phyloP scores from a whole-genome alignment of 2,888 invertebrate species.

The Parascotia fuliginaria region DNA sequence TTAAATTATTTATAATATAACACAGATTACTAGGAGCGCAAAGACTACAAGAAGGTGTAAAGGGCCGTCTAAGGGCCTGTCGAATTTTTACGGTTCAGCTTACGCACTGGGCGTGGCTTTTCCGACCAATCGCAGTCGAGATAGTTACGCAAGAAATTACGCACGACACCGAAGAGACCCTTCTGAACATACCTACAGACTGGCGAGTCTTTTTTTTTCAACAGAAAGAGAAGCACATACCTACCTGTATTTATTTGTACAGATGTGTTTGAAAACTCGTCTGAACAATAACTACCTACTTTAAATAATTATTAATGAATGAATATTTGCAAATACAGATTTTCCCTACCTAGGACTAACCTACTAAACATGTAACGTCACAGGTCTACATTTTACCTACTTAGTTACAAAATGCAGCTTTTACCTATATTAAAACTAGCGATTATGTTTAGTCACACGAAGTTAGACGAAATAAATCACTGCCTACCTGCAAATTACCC shows the following conservation, averaged over 20 bases:
- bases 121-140: slow-evolving; percentile 69
- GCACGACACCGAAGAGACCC: slow-evolving; percentile 59
- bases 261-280: slow-evolving; percentile 2
- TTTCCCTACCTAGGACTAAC: too few relatives aligned
- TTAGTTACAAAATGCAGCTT: too few relatives aligned
- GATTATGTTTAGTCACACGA: too few relatives aligned
- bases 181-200: slow-evolving; percentile 46
- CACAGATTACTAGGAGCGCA: slow-evolving; percentile 79
- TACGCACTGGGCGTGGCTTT: slow-evolving; percentile 82
- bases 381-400: too few relatives aligned
- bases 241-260: slow-evolving; percentile 17
- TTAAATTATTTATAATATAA: slow-evolving; percentile 87
- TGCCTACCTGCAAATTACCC: too few relatives aligned
- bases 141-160: slow-evolving; percentile 75
- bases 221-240: slow-evolving; percentile 40
- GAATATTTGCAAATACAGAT: too few relatives aligned
- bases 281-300: not conserved
- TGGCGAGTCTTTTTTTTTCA: slow-evolving; percentile 28
- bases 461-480: too few relatives aligned
- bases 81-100: slow-evolving; percentile 74
- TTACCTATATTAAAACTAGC: too few relatives aligned
- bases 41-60: slow-evolving; percentile 66
- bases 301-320: too few relatives aligned
- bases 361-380: too few relatives aligned
- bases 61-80: slow-evolving; percentile 78